Evolutionary conservation across 2,797 vertebrate species (phyloP).

Genomic region (Oreortyx pictus): DNA sequence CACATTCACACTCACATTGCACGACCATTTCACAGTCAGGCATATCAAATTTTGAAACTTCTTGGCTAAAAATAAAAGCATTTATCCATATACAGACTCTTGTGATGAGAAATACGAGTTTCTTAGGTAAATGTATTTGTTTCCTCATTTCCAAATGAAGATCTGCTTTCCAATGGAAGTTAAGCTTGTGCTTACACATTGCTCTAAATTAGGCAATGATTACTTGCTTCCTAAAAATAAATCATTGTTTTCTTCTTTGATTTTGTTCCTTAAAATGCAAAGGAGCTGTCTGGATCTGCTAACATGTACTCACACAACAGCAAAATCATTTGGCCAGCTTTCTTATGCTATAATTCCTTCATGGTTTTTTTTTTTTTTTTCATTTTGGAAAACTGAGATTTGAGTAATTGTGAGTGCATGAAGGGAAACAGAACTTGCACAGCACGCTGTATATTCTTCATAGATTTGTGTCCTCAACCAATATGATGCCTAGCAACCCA

Average conservation of each 20-base stretch:
- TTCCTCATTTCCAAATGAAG: neutral
- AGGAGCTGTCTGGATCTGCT: neutral
- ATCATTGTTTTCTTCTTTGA: neutral
- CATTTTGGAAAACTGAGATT: neutral
- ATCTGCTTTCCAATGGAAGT: neutral
- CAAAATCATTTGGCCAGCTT: neutral
- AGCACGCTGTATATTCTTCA: accelerated
- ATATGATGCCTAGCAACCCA: neutral
- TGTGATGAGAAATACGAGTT: neutral
- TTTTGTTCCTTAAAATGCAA: neutral
- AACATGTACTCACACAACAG: neutral
- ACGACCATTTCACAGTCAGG: neutral
- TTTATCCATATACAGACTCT: neutral
- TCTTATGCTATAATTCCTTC: neutral
- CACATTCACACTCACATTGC: neutral
- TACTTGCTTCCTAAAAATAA: neutral
- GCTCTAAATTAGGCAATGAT: neutral
- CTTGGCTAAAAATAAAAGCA: neutral
- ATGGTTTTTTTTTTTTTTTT: constrained; percentile 6
- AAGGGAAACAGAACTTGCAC: neutral
- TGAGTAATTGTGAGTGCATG: neutral
- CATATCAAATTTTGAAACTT: neutral
- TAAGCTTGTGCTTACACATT: neutral
- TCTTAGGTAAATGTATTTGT: neutral
- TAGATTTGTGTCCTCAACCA: neutral